phyloP scores from a whole-genome alignment of 2,113 vertebrate species.

The Notothenia rossii region DNA sequence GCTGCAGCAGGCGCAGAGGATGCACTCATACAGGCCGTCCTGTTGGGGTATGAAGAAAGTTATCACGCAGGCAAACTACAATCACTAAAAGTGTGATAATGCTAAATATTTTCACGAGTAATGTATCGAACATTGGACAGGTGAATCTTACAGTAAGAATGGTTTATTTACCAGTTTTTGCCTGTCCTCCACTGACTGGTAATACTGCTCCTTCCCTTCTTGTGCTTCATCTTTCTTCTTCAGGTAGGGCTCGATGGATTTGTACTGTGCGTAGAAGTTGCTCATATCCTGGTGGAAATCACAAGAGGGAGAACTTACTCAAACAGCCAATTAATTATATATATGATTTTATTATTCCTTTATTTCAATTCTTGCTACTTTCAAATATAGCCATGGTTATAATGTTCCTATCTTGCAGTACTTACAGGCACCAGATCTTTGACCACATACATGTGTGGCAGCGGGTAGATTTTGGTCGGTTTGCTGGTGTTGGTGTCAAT shows the following conservation, averaged over 20 bases:
- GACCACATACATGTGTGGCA: conserved; percentile 92
- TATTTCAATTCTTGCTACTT: background rate
- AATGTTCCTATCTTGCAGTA: conserved; percentile 15
- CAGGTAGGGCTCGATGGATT: conserved; percentile 94
- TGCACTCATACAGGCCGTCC: conserved; percentile 95
- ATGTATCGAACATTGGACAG: background rate
- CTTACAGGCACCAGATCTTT: conserved; percentile 98
- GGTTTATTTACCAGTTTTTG: conserved; percentile 89
- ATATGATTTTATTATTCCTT: background rate
- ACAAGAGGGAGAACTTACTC: background rate
- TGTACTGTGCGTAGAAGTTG: conserved; percentile 98
- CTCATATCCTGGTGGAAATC: conserved; percentile 88
- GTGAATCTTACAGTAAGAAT: background rate
- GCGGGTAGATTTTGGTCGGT: conserved; percentile 93
- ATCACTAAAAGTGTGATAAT: background rate
- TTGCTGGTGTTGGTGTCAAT: conserved; percentile 89
- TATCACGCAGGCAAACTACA: background rate
- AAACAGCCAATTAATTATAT: background rate
- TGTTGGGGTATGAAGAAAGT: conserved; percentile 53
- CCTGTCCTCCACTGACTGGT: conserved; percentile 92
- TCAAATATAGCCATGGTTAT: background rate
- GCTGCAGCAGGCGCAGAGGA: conserved; percentile 95
- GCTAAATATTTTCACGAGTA: background rate
- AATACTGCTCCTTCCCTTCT: conserved; percentile 91
- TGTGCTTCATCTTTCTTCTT: conserved; percentile 92